A percentile compares a stretch with the other conserved stretches of the same genome.
Evolutionary conservation across 1,140 invertebrate genomes (phyloP).

Genomic region (Pollicipes pollicipes): DNA sequence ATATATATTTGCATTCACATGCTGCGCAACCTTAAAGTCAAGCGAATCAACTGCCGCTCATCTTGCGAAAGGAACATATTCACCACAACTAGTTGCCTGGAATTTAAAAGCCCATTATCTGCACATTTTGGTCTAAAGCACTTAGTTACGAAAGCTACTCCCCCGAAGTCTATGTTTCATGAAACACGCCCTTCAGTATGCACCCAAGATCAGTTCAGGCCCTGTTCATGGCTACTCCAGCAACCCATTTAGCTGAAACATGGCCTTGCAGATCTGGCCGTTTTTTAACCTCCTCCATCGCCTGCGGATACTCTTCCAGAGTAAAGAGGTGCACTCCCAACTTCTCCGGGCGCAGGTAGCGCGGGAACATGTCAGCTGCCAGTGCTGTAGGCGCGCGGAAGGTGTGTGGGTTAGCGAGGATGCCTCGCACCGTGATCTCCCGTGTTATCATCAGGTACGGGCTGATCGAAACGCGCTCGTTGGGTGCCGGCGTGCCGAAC

Average conservation of each 20-base stretch:
- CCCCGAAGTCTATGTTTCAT: constrained; percentile 52
- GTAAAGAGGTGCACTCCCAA: constrained; percentile 60
- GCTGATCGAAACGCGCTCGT: constrained; percentile 3
- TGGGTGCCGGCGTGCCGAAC: constrained; percentile 3
- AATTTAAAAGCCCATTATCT: constrained; percentile 7
- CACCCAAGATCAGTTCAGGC: constrained; percentile 82
- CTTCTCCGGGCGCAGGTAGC: constrained; percentile 25
- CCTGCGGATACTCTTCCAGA: constrained; percentile 41
- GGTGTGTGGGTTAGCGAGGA: constrained; percentile 48
- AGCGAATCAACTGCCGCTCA: too few relatives aligned
- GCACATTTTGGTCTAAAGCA: constrained; percentile 3
- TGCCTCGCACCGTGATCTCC: constrained; percentile 24
- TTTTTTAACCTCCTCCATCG: constrained; percentile 47
- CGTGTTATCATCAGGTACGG: constrained; percentile 8
- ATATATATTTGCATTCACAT: too few relatives aligned
- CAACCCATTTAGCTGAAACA: constrained; percentile 76
- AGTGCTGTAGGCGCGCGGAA: constrained; percentile 63
- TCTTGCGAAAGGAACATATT: too few relatives aligned
- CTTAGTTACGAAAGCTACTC: constrained; percentile 39
- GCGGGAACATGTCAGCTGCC: constrained; percentile 22
- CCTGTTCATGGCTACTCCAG: constrained; percentile 73
- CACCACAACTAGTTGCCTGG: too few relatives aligned
- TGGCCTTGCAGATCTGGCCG: constrained; percentile 53
- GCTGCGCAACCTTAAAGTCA: too few relatives aligned
- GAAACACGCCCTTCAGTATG: too few relatives aligned